Base-by-base conservation (phyloP, 2,113 vertebrate genomes). In the Noturus placidus region DNA sequence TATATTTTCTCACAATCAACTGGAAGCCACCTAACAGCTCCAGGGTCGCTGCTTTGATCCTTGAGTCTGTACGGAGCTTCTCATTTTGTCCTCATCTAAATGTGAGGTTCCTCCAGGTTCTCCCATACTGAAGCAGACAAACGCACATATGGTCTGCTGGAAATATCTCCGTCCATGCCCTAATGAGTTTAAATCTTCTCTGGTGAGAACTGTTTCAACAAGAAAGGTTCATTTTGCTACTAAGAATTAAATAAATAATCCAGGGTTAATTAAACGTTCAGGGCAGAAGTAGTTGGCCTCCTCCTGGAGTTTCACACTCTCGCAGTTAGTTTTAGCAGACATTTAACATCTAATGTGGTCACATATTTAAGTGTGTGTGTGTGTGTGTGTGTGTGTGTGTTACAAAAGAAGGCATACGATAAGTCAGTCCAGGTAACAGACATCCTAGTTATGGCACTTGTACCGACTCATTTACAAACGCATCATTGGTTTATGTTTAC, bases 241-340 rank as follows among this genome's bases (percentile, higher is more conserved):
- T 63, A 33, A 77, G 57, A 50, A 61, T 85, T 85, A 61, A 57
- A 77, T 72, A 33, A 70, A 84, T 59, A 19, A 76, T 85, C 35
- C 33, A 77, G 42, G 25, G 22, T 77, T 85, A 57, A 77, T 57
- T 85, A 77, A 46, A 63, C 22, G 56, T 77, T 17, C 35, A 20
- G 54, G 84, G 25, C 61, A 52, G 82, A 69, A 52, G 59, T 52
- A n/a, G 82, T 52, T 83, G 61, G 61, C 42, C 63, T 83, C 63
- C 38, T 69, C 27, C 17, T 67, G 82, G 82, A 67, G 56, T 77
- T 77, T 38, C 25, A 27, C 67, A 33, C 13, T 57, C 33, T 4
- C 74, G 50, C 65, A 33, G 42, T 84, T 54, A 69, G 33, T 69
- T 69, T 83, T 50, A 83, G 69, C 15, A n/a, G 27, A 33, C 27